phyloP scores from a whole-genome alignment of 2,888 invertebrate genomes.

The Pristionchus entomophagus region DNA sequence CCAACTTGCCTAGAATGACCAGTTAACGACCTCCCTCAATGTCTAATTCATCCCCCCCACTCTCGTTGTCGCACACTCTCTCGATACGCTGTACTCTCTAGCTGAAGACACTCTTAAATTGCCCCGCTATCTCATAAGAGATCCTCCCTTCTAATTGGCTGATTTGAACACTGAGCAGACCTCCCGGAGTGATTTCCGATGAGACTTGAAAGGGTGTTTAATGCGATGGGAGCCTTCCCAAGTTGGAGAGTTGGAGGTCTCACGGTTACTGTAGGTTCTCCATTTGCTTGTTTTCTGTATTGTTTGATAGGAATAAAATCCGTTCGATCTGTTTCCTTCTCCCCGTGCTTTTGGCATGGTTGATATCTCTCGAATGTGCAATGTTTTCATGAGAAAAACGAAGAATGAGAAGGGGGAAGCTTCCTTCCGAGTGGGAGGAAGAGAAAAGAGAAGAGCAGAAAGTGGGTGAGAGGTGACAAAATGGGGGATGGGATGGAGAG shows the following conservation, averaged over 20 bases:
- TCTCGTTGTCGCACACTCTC: not conserved
- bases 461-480: not conserved
- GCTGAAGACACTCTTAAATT: not conserved
- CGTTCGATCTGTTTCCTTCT: not conserved
- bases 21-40: not conserved
- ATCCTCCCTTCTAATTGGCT: not conserved
- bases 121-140: not conserved
- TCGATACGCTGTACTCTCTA: not conserved
- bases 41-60: not conserved
- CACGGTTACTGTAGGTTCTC: not conserved
- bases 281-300: too few relatives aligned
- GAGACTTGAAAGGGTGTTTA: not conserved
- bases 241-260: not conserved
- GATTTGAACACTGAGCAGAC: not conserved
- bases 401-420: not conserved
- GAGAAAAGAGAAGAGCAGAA: not conserved
- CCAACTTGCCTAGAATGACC: not conserved
- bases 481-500: not conserved
- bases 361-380: not conserved
- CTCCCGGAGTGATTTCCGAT: conserved; percentile 11
- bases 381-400: not conserved
- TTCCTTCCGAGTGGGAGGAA: not conserved
- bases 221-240: not conserved
- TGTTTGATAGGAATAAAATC: not conserved
- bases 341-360: not conserved